Conservation (phyloP, 2,797 vertebrate species). For the Rhinoraja longicauda region DNA sequence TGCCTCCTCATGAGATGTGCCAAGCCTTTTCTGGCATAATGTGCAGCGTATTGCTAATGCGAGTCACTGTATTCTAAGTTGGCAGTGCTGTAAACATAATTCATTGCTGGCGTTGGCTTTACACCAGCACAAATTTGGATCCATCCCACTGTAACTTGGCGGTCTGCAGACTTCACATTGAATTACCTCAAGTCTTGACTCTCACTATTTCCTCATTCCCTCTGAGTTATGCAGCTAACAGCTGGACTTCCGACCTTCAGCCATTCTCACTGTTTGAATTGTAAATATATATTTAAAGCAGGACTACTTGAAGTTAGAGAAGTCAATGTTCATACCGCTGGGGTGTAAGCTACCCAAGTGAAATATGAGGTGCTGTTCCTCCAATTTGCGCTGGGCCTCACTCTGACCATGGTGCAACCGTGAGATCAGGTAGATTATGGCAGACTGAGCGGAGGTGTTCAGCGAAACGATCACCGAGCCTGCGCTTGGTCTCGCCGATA, state of each 20-base stretch:
- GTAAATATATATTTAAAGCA: not conserved
- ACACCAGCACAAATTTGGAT: conserved; percentile 17
- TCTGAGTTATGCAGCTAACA: not conserved
- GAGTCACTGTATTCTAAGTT: conserved; percentile 27
- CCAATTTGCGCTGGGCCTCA: too few species aligned
- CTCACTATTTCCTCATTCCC: not conserved
- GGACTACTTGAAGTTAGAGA: too few species aligned
- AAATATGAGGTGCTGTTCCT: too few species aligned
- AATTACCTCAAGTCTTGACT: conserved; percentile 14
- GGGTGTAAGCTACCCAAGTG: too few species aligned
- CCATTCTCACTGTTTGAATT: not conserved
- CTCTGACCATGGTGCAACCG: too few species aligned
- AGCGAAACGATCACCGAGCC: too few species aligned
- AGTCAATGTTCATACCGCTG: too few species aligned
- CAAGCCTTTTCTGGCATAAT: not conserved
- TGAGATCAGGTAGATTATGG: too few species aligned
- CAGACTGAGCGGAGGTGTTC: too few species aligned
- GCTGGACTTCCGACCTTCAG: not conserved
- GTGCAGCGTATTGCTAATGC: conserved; percentile 3
- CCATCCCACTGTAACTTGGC: conserved; percentile 5
- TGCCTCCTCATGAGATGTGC: not conserved
- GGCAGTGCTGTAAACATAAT: conserved; percentile 15
- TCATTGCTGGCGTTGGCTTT: not conserved
- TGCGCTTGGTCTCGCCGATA: too few species aligned
- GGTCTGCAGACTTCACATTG: not conserved